These are phyloP conservation scores for Ennomos fuscantarius DNA, from an alignment of 2,888 invertebrate species.

Conservation along the genomic window DNA sequence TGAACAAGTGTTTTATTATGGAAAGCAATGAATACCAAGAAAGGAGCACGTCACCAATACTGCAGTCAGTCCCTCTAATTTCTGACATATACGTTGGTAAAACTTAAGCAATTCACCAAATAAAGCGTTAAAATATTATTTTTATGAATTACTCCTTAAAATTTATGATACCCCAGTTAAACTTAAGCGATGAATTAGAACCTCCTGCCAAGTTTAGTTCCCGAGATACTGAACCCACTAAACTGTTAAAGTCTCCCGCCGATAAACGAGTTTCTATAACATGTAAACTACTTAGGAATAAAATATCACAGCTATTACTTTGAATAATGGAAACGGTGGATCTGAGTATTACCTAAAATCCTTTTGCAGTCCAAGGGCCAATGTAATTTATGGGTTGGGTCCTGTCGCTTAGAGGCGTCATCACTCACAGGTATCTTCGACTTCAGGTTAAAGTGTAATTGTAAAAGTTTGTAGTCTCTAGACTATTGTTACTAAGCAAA, in stretches of 20 bases:
- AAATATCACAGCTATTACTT: conserved; percentile 35
- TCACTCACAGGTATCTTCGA: conserved; percentile 17
- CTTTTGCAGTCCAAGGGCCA: conserved; percentile 25
- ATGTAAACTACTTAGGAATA: conserved; percentile 33
- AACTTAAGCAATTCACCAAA: too few species aligned
- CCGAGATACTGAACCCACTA: conserved; percentile 24
- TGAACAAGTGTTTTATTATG: too few species aligned
- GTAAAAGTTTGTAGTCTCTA: conserved; percentile 6
- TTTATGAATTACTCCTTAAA: too few species aligned
- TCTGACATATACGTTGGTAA: too few species aligned
- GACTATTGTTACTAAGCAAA: neutral
- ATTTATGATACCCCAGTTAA: neutral
- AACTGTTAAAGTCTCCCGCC: conserved; percentile 31
- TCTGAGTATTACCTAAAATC: conserved; percentile 29
- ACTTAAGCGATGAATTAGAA: conserved; percentile 20
- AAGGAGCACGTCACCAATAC: too few species aligned
- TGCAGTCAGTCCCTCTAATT: too few species aligned
- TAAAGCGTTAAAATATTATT: too few species aligned
- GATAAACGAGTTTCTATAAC: conserved; percentile 34
- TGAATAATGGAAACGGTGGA: conserved; percentile 31
- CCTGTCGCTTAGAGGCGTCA: conserved; percentile 23
- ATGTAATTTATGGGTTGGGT: conserved; percentile 25
- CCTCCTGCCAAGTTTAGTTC: conserved; percentile 19
- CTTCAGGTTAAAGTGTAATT: conserved; percentile 5
- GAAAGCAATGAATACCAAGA: too few species aligned